Base-by-base conservation (phyloP, 2,113 vertebrate species). In the Mobula hypostoma region DNA sequence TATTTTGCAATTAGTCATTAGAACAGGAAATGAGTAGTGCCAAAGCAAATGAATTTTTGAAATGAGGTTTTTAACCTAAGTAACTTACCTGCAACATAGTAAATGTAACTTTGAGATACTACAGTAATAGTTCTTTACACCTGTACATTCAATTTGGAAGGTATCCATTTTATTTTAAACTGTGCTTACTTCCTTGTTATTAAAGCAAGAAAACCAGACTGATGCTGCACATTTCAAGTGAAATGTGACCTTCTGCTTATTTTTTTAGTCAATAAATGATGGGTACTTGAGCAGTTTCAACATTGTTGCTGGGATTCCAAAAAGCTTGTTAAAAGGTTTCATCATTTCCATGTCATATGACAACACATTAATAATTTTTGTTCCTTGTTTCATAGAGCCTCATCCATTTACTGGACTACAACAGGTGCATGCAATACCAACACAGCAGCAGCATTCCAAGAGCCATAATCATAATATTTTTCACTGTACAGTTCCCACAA, bases 371-470 rank as follows among this genome's bases (percentile, higher is more conserved):
- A 74, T 40, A 74, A 1, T 56, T 93, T 70, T 93, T 7, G 8
- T 72, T 93, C 70, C 70, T 93, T 74, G 19, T 48, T 74, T 40
- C 66, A 14, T 48, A 93, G 91, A 93, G 91, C 68, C 91, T 27
- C 91, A 48, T 40, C 4, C 19, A 56, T 93, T 76, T 74, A 40
- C 36, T 74, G 68, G 91, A 72, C 91, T 14, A 56, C 91, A 74
- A 56, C 91, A 92, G 14, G 19, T n/a, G 12, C 90, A 40, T 48
- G 36, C 66, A 93, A 56, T 48, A 36, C 24, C 70, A 72, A 74
- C 19, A 27, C 70, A 6, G 27, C 91, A 74, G 40, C 91, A 93
- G 36, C 91, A 93, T 56, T 14, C 36, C 91, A 93, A 76, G 21
- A 74, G 48, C 24, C 68, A 93, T 32, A 92, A 92, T 72, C 66